Evolutionary conservation across 2,113 vertebrate species (phyloP).

Genomic region (Gobio gobio): DNA sequence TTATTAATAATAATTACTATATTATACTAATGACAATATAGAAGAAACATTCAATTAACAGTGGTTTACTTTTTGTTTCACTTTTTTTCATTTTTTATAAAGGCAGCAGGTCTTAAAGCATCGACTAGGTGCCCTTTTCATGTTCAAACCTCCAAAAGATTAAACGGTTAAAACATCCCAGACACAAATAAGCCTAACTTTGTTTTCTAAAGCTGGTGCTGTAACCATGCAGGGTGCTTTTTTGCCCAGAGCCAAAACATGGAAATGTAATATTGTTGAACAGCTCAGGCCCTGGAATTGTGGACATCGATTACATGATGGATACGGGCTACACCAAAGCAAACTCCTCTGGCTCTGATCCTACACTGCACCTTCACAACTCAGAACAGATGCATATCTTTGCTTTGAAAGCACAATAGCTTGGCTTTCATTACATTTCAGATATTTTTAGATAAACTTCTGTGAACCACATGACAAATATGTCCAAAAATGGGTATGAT

Average conservation of each 20-base stretch:
- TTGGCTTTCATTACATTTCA: conserved; percentile 19
- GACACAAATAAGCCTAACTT: not conserved
- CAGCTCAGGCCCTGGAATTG: not conserved
- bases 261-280: conserved; percentile 27
- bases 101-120: not conserved
- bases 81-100: not conserved
- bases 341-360: conserved; percentile 4
- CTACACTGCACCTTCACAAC: conserved; percentile 15
- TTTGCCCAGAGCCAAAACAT: conserved; percentile 25
- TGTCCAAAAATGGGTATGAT: conserved; percentile 10
- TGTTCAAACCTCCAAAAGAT: conserved; percentile 14
- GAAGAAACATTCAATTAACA: no score
- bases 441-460: not conserved
- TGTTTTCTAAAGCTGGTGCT: not conserved
- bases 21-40: no score
- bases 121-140: not conserved
- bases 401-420: not conserved
- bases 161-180: conserved; percentile 1
- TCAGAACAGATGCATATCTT: conserved; percentile 12
- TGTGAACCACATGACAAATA: not conserved
- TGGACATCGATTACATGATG: conserved; percentile 31
- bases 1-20: no score
- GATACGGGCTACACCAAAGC: conserved; percentile 6
- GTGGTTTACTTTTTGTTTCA: no score
- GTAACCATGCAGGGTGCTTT: not conserved